A percentile compares a stretch with the other conserved stretches of the same genome.
phyloP scores from a whole-genome alignment of 1,140 invertebrate genomes.

The Brachionus asplanchnoidis region DNA sequence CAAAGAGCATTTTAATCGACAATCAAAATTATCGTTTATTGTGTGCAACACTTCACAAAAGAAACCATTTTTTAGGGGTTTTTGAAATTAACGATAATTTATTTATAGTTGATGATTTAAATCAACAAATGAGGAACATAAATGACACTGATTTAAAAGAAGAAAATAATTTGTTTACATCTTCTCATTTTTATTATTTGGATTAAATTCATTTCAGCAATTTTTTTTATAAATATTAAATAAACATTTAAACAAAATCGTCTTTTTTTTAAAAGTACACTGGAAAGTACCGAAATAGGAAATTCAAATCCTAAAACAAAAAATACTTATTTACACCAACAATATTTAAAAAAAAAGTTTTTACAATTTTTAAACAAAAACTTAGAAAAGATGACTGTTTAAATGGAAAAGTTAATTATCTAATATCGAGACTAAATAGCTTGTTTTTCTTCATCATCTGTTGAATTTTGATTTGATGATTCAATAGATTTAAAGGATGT shows the following conservation, averaged over 20 bases:
- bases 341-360: neutral
- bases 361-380: neutral
- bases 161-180: neutral
- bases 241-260: neutral
- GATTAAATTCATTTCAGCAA: neutral
- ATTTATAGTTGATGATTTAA: conserved; percentile 2
- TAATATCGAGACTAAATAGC: neutral
- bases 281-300: neutral
- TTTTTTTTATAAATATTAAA: conserved; percentile 12
- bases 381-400: neutral
- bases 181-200: conserved; percentile 15
- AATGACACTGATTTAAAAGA: neutral
- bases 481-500: neutral
- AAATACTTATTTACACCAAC: neutral
- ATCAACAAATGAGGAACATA: neutral
- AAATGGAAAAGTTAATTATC: conserved; percentile 4
- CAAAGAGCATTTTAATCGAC: neutral
- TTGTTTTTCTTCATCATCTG: conserved; percentile 1
- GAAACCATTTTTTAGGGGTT: neutral
- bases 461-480: neutral
- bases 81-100: neutral
- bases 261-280: conserved; percentile 7
- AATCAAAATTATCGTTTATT: conserved; percentile 3
- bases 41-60: neutral
- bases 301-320: neutral